These are phyloP conservation scores for Ochropleura plecta DNA, from an alignment of 2,888 invertebrate species.

Conservation along the genomic window DNA sequence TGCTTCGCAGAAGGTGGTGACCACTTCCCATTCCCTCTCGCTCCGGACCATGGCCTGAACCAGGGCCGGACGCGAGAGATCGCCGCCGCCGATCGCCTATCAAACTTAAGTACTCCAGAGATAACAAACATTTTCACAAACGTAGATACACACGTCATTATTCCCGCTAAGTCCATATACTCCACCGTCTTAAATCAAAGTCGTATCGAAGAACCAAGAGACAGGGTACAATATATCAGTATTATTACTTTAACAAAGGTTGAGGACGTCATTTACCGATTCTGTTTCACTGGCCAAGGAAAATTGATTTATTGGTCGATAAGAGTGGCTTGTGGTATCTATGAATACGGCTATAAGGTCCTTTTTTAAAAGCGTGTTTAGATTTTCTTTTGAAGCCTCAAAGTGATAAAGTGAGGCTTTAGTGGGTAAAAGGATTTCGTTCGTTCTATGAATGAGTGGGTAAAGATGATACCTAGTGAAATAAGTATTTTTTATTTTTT, in stretches of 20 bases:
- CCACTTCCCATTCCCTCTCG: too few relatives aligned
- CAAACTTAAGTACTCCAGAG: constrained; percentile 11
- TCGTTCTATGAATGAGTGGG: not conserved
- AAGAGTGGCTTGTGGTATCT: constrained; percentile 48
- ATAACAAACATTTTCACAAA: constrained; percentile 31
- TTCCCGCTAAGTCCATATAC: constrained; percentile 25
- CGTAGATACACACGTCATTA: constrained; percentile 33
- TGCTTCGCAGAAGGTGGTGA: too few relatives aligned
- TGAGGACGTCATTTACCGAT: constrained; percentile 65
- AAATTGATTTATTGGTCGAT: constrained; percentile 65
- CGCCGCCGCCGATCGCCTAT: too few relatives aligned
- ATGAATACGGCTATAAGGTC: constrained; percentile 36
- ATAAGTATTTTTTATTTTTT: not conserved
- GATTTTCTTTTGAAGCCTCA: constrained; percentile 32
- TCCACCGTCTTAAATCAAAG: constrained; percentile 49
- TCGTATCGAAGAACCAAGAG: constrained; percentile 50
- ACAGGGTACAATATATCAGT: constrained; percentile 61
- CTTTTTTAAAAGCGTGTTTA: constrained; percentile 31
- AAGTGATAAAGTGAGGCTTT: constrained; percentile 35
- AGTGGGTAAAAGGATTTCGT: constrained; percentile 6
- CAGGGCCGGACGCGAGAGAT: too few relatives aligned
- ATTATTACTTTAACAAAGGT: constrained; percentile 68
- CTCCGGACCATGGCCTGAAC: too few relatives aligned
- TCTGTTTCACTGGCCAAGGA: constrained; percentile 62
- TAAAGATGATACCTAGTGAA: not conserved